Base-by-base conservation (phyloP, 2,888 invertebrate species). In the Ophion slaviceki region DNA sequence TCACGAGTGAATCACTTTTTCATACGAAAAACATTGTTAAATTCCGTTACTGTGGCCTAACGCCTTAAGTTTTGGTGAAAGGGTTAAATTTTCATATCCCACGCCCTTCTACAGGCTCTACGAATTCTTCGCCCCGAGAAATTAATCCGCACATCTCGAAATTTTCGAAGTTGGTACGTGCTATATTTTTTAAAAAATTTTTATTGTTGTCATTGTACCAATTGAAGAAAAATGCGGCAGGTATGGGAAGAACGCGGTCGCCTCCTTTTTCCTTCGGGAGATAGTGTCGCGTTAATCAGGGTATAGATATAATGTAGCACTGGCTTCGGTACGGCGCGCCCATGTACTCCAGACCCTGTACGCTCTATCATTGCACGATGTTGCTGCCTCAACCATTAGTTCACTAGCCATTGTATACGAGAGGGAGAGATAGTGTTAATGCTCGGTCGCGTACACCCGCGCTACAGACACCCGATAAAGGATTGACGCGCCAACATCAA, bases 401-500 rank as follows among this genome's bases (percentile, higher is more conserved):
- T 80, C 74, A 72, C 86, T 86, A 86, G 83, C 80, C 72, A 82
- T 83, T 80, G 45, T 62, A 67, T 59, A 72, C 28, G 77, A 82
- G 70, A 71, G 64, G 57, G 36, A 64, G 64, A 47, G 62, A 47
- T 47, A 28, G 62, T 77, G 82, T 86, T 86, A 86, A 86, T 86
- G 82, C 80, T 86, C 68, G 77, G 64, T 62, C 79, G 72, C 67
- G 62, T 64, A 79, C 76, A 85, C 86, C 80, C 84, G 78, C 82
- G 74, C 47, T 36, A 59, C 57, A 75, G 76, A 67, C 47, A 77
- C 68, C 80, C 82, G 83, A 86, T 86, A 86, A 86, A 86, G 80
- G 82, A 83, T 83, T 86, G 86, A 86, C 86, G 82, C 80, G 82
- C 80, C 85, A 77, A 83, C 86, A 86, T 86, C 82, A 86, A 86